Percentiles rank a stretch among this genome's conserved stretches.
Conservation (phyloP, 53 echinoderm and acorn worm species). For the Echinometra lucunter region DNA sequence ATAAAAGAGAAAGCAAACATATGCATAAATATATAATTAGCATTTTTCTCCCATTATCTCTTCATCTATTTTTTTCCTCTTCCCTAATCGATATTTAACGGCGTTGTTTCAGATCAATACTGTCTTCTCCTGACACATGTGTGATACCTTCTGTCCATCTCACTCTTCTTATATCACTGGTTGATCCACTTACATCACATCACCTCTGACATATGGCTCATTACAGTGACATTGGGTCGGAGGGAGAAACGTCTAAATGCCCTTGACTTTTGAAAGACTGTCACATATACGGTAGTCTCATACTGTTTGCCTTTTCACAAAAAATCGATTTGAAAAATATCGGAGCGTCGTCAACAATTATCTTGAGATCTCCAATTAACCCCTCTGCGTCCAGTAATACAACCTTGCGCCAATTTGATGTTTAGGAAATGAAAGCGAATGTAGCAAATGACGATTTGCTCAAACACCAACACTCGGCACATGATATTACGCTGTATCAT, state of each 20-base stretch:
- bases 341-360: too few species aligned
- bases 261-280: slow-evolving; percentile 5
- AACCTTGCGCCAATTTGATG: too few species aligned
- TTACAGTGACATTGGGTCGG: neutral
- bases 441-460: too few species aligned
- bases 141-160: neutral
- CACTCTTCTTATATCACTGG: neutral
- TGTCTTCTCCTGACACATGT: slow-evolving; percentile 15
- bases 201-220: neutral
- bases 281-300: neutral
- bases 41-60: neutral
- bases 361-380: too few species aligned
- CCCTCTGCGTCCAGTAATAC: too few species aligned
- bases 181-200: neutral
- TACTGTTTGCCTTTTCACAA: neutral
- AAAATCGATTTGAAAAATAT: neutral
- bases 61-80: neutral
- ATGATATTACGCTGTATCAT: too few species aligned
- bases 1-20: too few species aligned
- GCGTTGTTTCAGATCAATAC: slow-evolving; percentile 28
- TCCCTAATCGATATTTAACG: slow-evolving; percentile 28
- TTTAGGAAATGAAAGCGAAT: too few species aligned
- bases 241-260: neutral
- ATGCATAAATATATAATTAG: too few species aligned
- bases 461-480: too few species aligned